phyloP scores from a whole-genome alignment of 1,140 invertebrate genomes.

The Nautilus pompilius region DNA sequence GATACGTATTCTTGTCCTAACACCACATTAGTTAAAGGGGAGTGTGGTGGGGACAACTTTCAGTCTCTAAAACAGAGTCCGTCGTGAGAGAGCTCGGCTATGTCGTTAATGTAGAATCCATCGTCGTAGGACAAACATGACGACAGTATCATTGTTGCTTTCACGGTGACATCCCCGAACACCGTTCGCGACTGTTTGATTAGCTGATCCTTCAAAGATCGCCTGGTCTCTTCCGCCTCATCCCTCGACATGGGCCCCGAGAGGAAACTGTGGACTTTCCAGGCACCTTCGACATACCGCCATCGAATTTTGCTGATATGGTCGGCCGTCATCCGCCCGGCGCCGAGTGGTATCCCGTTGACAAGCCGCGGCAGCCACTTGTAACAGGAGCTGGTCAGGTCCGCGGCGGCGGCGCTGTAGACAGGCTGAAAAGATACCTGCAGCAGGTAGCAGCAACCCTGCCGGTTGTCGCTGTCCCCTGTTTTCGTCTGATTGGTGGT shows the following conservation, averaged over 20 bases:
- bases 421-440: constrained; percentile 32
- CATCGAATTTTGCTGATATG: constrained; percentile 31
- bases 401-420: constrained; percentile 30
- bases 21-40: too few species aligned
- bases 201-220: constrained; percentile 29
- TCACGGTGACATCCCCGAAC: constrained; percentile 42
- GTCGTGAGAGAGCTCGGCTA: constrained; percentile 31
- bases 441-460: constrained; percentile 34
- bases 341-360: constrained; percentile 42
- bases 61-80: constrained; percentile 41
- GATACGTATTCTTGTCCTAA: too few species aligned
- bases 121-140: constrained; percentile 35
- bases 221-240: constrained; percentile 34
- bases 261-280: constrained; percentile 29
- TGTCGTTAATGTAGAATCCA: constrained; percentile 42
- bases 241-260: constrained; percentile 31
- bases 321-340: constrained; percentile 28
- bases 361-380: constrained; percentile 37
- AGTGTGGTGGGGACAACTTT: too few species aligned
- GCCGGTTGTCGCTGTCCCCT: too few species aligned
- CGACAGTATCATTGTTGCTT: constrained; percentile 31
- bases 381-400: constrained; percentile 26
- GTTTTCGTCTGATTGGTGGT: too few species aligned
- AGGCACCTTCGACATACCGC: constrained; percentile 35
- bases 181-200: constrained; percentile 26